These are phyloP conservation scores for Alloplasta piceator DNA, from an alignment of 2,888 invertebrate genomes.

Conservation along the genomic window DNA sequence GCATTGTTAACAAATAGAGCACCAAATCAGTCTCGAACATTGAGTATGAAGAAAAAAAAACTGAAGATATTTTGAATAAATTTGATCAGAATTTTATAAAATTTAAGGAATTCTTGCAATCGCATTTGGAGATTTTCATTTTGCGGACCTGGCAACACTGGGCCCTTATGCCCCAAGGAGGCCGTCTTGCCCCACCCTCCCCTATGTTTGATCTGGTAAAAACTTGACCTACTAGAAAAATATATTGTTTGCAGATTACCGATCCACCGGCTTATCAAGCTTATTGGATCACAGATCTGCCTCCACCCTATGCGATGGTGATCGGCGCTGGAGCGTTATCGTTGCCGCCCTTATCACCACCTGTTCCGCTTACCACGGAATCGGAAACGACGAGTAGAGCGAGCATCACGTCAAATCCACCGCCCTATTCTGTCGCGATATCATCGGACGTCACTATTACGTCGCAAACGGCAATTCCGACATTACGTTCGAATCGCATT, in stretches of 20 bases:
- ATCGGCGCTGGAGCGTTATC: slow-evolving; percentile 52
- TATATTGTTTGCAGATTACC: slow-evolving; percentile 60
- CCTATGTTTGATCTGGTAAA: not conserved
- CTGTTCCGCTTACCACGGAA: slow-evolving; percentile 13
- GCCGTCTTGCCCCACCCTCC: too few relatives aligned
- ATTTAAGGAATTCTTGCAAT: too few relatives aligned
- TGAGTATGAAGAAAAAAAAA: too few relatives aligned
- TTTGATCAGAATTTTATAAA: too few relatives aligned
- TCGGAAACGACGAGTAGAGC: slow-evolving; percentile 13
- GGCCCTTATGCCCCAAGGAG: too few relatives aligned
- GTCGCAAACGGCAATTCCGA: slow-evolving; percentile 11
- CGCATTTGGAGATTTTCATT: too few relatives aligned
- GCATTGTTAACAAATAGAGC: too few relatives aligned
- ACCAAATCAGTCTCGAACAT: too few relatives aligned
- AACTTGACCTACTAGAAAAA: not conserved
- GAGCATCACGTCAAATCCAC: slow-evolving; percentile 68
- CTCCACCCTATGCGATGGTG: slow-evolving; percentile 73
- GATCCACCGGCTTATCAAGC: slow-evolving; percentile 73
- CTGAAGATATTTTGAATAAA: too few relatives aligned
- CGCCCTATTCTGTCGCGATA: slow-evolving; percentile 71
- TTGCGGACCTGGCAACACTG: too few relatives aligned
- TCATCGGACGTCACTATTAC: slow-evolving; percentile 42
- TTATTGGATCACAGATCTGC: slow-evolving; percentile 73
- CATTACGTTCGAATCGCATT: not conserved
- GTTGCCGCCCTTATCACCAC: slow-evolving; percentile 23